These are phyloP conservation scores for Lydus trimaculatus DNA, from an alignment of 2,888 invertebrate genomes.

Conservation along the genomic window DNA sequence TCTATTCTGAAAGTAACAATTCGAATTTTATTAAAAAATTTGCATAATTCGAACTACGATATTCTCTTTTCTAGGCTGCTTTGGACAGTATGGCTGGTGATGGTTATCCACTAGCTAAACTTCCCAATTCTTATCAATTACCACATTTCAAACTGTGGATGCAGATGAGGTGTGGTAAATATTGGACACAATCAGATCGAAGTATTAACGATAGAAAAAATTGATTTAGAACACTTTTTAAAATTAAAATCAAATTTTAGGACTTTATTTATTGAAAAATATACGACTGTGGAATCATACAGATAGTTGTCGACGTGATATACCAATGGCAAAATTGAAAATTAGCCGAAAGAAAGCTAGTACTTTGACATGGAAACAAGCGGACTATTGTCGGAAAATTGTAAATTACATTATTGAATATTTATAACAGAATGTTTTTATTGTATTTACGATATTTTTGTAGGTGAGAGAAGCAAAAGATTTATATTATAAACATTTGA, in stretches of 20 bases:
- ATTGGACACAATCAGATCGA: slow-evolving; percentile 47
- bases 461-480: slow-evolving; percentile 31
- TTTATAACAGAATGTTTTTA: slow-evolving; percentile 21
- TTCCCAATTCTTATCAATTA: slow-evolving; percentile 54
- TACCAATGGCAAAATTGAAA: slow-evolving; percentile 31
- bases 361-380: slow-evolving; percentile 47
- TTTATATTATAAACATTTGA: slow-evolving; percentile 44
- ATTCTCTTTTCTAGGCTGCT: slow-evolving; percentile 39
- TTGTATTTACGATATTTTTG: slow-evolving; percentile 17
- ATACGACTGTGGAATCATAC: slow-evolving; percentile 44
- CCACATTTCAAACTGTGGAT: slow-evolving; percentile 58
- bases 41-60: too few species aligned
- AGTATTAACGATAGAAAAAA: slow-evolving; percentile 19
- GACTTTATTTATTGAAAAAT: slow-evolving; percentile 26
- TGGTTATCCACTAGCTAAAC: slow-evolving; percentile 56
- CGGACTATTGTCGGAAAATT: slow-evolving; percentile 36
- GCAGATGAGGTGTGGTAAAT: slow-evolving; percentile 48
- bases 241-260: slow-evolving; percentile 24
- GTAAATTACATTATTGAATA: slow-evolving; percentile 27
- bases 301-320: slow-evolving; percentile 35
- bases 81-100: slow-evolving; percentile 53
- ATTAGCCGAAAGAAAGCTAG: slow-evolving; percentile 33
- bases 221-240: slow-evolving; percentile 11
- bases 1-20: slow-evolving; percentile 45
- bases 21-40: slow-evolving; percentile 21